Percentiles rank a stretch among this genome's conserved stretches.
Evolutionary conservation across 2,888 invertebrate species (phyloP).

Genomic region (Pristionchus exspectatus): DNA sequence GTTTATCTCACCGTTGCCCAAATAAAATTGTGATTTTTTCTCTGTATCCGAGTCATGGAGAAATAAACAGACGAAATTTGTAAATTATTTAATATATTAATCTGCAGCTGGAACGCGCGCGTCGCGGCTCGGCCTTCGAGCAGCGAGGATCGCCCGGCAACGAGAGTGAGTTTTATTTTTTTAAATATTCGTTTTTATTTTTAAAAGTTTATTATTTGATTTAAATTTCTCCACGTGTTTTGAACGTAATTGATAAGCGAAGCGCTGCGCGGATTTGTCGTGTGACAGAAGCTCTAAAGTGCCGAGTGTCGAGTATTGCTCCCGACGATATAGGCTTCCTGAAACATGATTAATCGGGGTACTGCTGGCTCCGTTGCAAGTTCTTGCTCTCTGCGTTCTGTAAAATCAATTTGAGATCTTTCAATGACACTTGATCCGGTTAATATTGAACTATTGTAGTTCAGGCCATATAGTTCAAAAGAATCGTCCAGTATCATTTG

Average conservation of each 20-base stretch:
- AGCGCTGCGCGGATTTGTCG: neutral
- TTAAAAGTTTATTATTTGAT: neutral
- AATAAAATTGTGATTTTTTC: neutral
- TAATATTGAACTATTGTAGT: too few species aligned
- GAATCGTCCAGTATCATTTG: neutral
- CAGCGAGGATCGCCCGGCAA: conserved; percentile 13
- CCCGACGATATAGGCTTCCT: too few species aligned
- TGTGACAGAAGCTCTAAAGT: neutral
- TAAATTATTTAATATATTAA: neutral
- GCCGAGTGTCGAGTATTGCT: too few species aligned
- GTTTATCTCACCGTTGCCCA: too few species aligned
- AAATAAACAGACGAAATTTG: too few species aligned
- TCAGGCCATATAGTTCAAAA: neutral
- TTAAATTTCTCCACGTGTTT: neutral
- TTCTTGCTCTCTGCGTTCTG: too few species aligned
- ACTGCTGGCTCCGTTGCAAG: too few species aligned
- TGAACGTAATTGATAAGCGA: neutral
- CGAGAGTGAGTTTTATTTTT: conserved; percentile 1
- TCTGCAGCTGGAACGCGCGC: conserved; percentile 20
- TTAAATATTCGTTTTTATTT: neutral
- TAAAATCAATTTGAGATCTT: too few species aligned
- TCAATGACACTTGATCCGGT: too few species aligned
- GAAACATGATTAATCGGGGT: too few species aligned
- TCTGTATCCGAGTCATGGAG: too few species aligned
- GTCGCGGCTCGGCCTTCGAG: neutral